Evolutionary conservation across 2,113 vertebrate genomes (phyloP).

Genomic region (Paratilapia polleni): DNA sequence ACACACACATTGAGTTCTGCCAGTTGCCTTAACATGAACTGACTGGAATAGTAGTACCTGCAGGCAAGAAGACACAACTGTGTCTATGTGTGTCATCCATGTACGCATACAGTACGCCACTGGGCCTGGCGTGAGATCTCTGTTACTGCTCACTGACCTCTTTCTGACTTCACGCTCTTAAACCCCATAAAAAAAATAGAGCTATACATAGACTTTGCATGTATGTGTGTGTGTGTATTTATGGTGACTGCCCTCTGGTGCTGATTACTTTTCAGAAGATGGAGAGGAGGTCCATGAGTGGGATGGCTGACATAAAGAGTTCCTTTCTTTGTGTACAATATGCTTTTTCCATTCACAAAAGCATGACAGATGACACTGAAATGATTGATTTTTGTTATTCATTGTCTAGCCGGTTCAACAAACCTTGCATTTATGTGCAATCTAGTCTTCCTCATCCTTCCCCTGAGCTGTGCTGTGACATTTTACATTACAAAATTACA

Average conservation of each 20-base stretch:
- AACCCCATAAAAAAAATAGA: not conserved
- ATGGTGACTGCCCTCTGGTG: not conserved
- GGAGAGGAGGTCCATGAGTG: not conserved
- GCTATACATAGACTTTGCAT: not conserved
- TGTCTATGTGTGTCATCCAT: not conserved
- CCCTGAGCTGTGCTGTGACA: conserved; percentile 9
- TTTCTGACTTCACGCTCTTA: conserved; percentile 29
- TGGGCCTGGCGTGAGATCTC: conserved; percentile 5
- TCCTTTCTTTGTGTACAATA: not conserved
- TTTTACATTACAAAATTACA: not conserved
- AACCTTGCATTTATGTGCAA: not conserved
- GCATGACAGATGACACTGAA: not conserved
- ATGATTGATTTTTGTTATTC: not conserved
- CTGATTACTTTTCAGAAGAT: not conserved
- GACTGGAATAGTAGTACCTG: conserved; percentile 42
- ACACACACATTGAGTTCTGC: conserved; percentile 1
- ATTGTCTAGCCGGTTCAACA: not conserved
- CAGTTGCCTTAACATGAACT: conserved; percentile 36
- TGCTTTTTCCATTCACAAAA: not conserved
- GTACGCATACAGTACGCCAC: conserved; percentile 10
- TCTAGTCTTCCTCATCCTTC: not conserved
- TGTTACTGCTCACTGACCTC: conserved; percentile 23
- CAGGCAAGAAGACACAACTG: conserved; percentile 12
- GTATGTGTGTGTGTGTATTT: not conserved
- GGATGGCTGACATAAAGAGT: not conserved